Evolutionary conservation across 2,797 vertebrate species (phyloP), one percentile per base, ranked within the genome.

Genomic region (Cuniculus paca): DNA sequence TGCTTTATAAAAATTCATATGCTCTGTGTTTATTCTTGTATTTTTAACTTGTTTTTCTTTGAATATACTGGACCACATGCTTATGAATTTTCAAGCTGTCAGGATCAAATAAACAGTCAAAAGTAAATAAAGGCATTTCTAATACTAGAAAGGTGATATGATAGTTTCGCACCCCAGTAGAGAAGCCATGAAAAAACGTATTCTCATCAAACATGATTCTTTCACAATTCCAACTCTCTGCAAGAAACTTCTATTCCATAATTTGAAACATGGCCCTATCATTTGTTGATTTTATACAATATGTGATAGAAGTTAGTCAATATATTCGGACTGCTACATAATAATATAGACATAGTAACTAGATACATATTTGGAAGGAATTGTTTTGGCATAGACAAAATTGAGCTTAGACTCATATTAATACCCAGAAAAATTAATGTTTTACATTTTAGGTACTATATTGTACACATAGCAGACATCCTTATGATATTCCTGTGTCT

Each of bases 31-130:
- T 94, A 61, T 72, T 96, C 45, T 70, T 17, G 82, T 93, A 85
- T 58, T 92, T 63, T 95, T 79, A 96, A 91, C 20, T 89, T 96
- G n/a, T n/a, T 97, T 92, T 88, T 90, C 82, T 82, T 31, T 92
- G 28, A 22, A 14, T 95, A 45, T 89, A 50, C 28, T 89, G 95
- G 54, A 90, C 26, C 5, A 45, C 86, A 82, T 80, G 8, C 36
- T 96, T 74, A 95, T 39, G 56, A 93, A 92, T 92, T 96, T 93
- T 88, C 52, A 90, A 95, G 79, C 19, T 79, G 4, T 45, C 16
- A 26, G 61, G 56, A 88, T 83, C 92, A 92, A 88, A 81, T 92
- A 96, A 93, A 88, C 48, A 94, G 36, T 82, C 31, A 94, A 79
- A 95, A 86, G 48, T 92, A 95, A 96, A 96, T 88, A 95, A 94